Conservation (phyloP, 2,888 invertebrate genomes). For the Craniophora ligustri region DNA sequence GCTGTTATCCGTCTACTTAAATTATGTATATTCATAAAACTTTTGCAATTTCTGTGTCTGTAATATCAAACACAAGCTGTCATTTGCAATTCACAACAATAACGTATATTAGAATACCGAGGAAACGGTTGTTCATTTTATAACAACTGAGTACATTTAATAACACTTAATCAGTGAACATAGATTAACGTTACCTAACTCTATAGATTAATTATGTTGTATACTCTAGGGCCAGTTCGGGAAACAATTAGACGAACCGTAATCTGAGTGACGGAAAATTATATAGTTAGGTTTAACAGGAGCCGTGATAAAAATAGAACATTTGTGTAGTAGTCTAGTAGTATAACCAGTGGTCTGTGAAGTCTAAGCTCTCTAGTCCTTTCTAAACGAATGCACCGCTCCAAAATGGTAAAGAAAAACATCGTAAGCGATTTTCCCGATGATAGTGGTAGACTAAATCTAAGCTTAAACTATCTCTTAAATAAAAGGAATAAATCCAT, state of each 20-base stretch:
- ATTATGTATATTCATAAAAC: constrained; percentile 46
- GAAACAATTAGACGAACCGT: not conserved
- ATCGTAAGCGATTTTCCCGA: too few relatives aligned
- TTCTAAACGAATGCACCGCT: too few relatives aligned
- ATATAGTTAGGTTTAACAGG: not conserved
- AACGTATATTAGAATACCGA: constrained; percentile 7
- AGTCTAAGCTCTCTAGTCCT: too few relatives aligned
- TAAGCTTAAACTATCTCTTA: too few relatives aligned
- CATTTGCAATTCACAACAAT: constrained; percentile 33
- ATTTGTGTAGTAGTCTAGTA: too few relatives aligned
- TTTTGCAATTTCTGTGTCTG: constrained; percentile 44
- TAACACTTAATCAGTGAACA: too few relatives aligned
- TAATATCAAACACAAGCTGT: constrained; percentile 16
- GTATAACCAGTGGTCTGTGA: too few relatives aligned
- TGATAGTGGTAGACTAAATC: too few relatives aligned
- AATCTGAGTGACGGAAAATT: not conserved
- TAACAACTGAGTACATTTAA: not conserved
- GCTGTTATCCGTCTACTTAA: constrained; percentile 33
- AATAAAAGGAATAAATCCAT: too few relatives aligned
- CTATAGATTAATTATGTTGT: not conserved
- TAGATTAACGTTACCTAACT: not conserved
- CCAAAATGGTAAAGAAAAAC: too few relatives aligned
- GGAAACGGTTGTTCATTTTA: not conserved
- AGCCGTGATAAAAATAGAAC: not conserved
- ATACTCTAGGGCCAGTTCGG: not conserved